phyloP scores from a whole-genome alignment of 2,888 invertebrate species.

The Holacanthella duospinosa region DNA sequence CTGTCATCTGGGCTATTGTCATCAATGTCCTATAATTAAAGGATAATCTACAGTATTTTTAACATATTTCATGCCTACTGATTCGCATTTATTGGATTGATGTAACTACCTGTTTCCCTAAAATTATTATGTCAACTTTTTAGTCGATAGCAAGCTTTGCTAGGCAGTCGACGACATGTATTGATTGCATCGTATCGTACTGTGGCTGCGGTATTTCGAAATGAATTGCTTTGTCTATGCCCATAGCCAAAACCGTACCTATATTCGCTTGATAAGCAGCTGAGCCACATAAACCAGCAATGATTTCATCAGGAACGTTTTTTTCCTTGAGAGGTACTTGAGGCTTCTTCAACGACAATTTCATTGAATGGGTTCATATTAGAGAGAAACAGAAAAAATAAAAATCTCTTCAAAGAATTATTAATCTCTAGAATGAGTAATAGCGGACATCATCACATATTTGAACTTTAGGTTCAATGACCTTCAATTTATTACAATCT shows the following conservation, averaged over 20 bases:
- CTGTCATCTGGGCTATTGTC: slow-evolving; percentile 99
- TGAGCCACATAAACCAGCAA: slow-evolving; percentile 94
- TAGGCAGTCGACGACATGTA: slow-evolving; percentile 92
- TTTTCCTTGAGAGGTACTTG: slow-evolving; percentile 96
- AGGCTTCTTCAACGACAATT: slow-evolving; percentile 96
- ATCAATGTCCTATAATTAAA: slow-evolving; percentile 84
- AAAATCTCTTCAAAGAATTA: too few relatives aligned
- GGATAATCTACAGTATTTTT: neutral
- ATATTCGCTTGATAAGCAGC: slow-evolving; percentile 90
- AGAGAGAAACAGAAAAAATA: too few relatives aligned
- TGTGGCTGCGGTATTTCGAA: slow-evolving; percentile 79
- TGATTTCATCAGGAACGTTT: slow-evolving; percentile 85
- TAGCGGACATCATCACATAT: too few relatives aligned
- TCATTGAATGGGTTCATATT: slow-evolving; percentile 99
- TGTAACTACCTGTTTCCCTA: slow-evolving; percentile 79
- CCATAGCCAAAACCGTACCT: slow-evolving; percentile 95
- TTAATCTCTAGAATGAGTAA: too few relatives aligned
- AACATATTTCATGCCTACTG: too few relatives aligned
- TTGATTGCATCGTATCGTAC: slow-evolving; percentile 80
- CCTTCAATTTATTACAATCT: too few relatives aligned
- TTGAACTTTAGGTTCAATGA: too few relatives aligned
- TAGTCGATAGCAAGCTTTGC: slow-evolving; percentile 87
- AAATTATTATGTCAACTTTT: slow-evolving; percentile 80
- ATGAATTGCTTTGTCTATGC: slow-evolving; percentile 91
- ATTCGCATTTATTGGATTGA: too few relatives aligned